Evolutionary conservation across 2,113 vertebrate species (phyloP).

Genomic region (Falco punctatus): DNA sequence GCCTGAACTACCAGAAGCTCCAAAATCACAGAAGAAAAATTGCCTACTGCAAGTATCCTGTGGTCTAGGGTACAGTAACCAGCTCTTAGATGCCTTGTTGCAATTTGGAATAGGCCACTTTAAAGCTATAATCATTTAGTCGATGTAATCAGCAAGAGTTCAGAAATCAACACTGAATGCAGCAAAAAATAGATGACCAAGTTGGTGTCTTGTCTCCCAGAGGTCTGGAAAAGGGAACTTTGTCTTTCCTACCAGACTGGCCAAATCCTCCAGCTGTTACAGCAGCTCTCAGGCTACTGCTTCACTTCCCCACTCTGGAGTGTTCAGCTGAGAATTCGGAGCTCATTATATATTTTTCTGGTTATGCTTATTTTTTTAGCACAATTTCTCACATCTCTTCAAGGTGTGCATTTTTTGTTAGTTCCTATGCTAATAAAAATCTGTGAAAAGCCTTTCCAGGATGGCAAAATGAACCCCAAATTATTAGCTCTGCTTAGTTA

Average conservation of each 20-base stretch:
- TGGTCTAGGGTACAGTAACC: background rate
- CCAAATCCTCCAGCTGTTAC: background rate
- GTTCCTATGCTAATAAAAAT: constrained; percentile 42
- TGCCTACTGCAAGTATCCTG: background rate
- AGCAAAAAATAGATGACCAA: background rate
- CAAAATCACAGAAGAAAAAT: background rate
- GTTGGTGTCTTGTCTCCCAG: background rate
- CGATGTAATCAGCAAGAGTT: background rate
- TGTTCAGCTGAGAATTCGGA: background rate
- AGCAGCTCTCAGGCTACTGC: background rate
- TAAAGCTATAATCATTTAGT: background rate
- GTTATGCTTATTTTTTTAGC: background rate
- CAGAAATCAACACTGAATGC: background rate
- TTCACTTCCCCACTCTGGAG: background rate
- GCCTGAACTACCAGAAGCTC: background rate
- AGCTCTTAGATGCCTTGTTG: background rate
- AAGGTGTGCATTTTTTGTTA: background rate
- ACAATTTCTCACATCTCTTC: background rate
- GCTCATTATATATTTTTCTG: background rate
- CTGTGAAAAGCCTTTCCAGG: background rate
- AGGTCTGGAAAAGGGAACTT: background rate
- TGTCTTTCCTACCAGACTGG: background rate
- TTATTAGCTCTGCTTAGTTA: constrained; percentile 32
- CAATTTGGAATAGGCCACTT: background rate
- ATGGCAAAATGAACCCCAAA: constrained; percentile 21